Conservation (phyloP, 2,113 vertebrate genomes). For the Passer montanus region DNA sequence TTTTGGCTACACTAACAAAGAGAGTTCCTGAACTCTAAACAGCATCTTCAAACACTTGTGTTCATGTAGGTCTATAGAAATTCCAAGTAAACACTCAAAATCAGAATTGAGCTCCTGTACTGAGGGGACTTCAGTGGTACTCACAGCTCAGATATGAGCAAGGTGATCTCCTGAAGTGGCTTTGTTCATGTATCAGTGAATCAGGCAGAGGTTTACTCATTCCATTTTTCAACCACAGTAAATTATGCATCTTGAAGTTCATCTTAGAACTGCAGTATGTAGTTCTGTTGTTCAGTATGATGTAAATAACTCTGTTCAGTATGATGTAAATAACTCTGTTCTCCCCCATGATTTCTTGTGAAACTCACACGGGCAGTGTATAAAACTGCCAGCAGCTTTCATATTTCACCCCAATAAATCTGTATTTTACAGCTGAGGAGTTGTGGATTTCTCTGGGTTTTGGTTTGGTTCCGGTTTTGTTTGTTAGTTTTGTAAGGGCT, state of each 20-base stretch:
- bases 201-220: not conserved
- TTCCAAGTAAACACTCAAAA: not conserved
- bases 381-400: not conserved
- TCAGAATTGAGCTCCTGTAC: not conserved
- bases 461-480: not conserved
- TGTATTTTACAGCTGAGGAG: not conserved
- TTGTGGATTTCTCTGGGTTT: not conserved
- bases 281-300: too few species aligned
- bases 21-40: not conserved
- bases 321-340: not conserved
- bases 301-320: not conserved
- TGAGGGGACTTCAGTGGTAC: not conserved
- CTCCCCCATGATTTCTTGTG: not conserved
- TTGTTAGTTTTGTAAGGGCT: not conserved
- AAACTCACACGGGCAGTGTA: not conserved
- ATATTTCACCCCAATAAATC: not conserved
- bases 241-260: not conserved
- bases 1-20: not conserved
- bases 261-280: not conserved
- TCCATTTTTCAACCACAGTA: not conserved
- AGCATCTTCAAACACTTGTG: not conserved
- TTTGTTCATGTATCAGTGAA: not conserved
- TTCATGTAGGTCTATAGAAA: not conserved
- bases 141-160: not conserved
- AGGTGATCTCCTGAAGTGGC: not conserved